Evolutionary conservation across 2,113 vertebrate genomes (phyloP).

Genomic region (Gallinago jamesoni): DNA sequence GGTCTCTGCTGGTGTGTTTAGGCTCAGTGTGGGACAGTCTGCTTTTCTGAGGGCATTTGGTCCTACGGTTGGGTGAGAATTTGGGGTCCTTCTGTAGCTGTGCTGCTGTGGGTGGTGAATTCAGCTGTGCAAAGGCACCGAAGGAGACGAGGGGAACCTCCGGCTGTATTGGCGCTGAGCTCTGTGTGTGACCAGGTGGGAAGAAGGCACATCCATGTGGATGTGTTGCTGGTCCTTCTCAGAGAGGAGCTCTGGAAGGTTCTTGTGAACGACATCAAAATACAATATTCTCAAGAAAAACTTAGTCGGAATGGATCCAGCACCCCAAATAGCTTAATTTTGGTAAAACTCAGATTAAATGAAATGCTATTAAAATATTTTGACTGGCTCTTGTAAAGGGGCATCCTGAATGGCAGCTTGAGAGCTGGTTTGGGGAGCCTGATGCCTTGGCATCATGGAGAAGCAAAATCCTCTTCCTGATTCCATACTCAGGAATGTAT

Average conservation of each 20-base stretch:
- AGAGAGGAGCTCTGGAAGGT: neutral
- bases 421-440: neutral
- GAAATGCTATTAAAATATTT: neutral
- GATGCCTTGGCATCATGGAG: neutral
- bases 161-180: neutral
- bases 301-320: neutral
- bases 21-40: neutral
- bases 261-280: neutral
- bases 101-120: neutral
- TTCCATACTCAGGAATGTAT: neutral
- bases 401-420: neutral
- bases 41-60: neutral
- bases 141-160: neutral
- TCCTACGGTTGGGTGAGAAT: neutral
- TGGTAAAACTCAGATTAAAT: neutral
- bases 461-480: neutral
- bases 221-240: neutral
- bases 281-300: neutral
- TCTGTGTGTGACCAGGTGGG: neutral
- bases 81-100: neutral
- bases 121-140: neutral
- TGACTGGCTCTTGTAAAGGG: neutral
- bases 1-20: neutral
- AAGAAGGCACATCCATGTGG: neutral
- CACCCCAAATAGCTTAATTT: neutral